These are phyloP conservation scores for Ennomos fuscantarius DNA, from an alignment of 2,888 invertebrate genomes.

Conservation along the genomic window DNA sequence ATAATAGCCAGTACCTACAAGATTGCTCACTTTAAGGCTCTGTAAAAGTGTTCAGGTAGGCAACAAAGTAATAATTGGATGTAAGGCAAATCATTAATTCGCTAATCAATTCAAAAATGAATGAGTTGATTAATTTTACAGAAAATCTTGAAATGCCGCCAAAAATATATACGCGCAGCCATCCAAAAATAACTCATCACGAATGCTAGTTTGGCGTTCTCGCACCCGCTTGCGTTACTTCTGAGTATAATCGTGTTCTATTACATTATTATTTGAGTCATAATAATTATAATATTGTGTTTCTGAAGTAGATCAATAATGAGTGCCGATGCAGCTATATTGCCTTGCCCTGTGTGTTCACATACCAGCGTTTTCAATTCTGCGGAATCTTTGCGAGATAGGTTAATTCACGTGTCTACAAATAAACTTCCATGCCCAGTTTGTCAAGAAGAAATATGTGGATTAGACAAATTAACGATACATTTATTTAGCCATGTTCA, in stretches of 20 bases:
- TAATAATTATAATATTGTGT: neutral
- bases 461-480: constrained; percentile 93
- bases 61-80: too few relatives aligned
- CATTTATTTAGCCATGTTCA: constrained; percentile 91
- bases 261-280: constrained; percentile 8
- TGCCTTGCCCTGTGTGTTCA: constrained; percentile 91
- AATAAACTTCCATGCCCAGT: constrained; percentile 91
- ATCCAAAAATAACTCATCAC: constrained; percentile 74
- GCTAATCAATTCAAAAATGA: neutral
- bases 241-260: neutral
- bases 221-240: constrained; percentile 49
- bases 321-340: constrained; percentile 83
- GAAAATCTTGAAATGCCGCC: constrained; percentile 76
- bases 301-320: constrained; percentile 46
- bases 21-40: too few relatives aligned
- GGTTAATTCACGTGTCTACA: constrained; percentile 90
- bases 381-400: constrained; percentile 88
- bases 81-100: too few relatives aligned
- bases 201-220: constrained; percentile 67
- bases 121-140: constrained; percentile 15
- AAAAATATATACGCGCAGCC: constrained; percentile 64
- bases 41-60: too few relatives aligned
- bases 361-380: constrained; percentile 89
- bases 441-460: constrained; percentile 90
- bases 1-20: too few relatives aligned